Base-by-base conservation (phyloP, 2,888 invertebrate species). In the Morpho helenor region DNA sequence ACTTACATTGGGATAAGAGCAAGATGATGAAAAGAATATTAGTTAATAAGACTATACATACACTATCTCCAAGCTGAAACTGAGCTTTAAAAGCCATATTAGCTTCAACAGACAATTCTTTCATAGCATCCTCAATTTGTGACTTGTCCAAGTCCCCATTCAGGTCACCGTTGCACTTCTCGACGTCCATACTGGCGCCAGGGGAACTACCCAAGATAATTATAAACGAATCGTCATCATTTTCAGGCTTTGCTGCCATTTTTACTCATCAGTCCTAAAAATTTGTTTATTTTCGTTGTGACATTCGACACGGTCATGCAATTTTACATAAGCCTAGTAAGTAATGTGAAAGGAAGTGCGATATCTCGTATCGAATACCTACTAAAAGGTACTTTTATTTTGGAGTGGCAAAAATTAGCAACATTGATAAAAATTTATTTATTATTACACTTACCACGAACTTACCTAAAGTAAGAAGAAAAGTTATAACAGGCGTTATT, bases 191-290 rank as follows among this genome's bases (percentile, higher is more conserved):
- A 59, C 88, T 89, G 0, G 79, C 71, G 0, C 84, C 82, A 0
- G 90, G 90, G 5, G 90, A 90, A 0, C 84, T 75, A 4, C 87
- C 87, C 10, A 91, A 79, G 44, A 70, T 58, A 60, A 91, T 85
- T 44, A 91, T 89, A 66, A 90, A 90, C 0, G 91, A 91, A 43
- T 91, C 91, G 45, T 91, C 91, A 49, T 88, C 89, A 66, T 71
- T 75, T 55, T 83, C 80, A 16, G 67, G 56, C 52, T 70, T 75
- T 44, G 75, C 63, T 57, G 80, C 68, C 88, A 87, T 87, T 61
- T 59, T 78, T 59, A 49, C 49, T 16, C 67, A 65, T 65, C 41
- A 59, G 61, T 52, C 47, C 64, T 66, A 51, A 8, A 61, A 59
- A 31, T 31, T 31, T 31, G 31, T 31, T 31, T 31, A 31, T 31